Percentiles rank a stretch among this genome's conserved stretches.
phyloP scores from a whole-genome alignment of 2,113 vertebrate genomes.

The Phasianus colchicus region DNA sequence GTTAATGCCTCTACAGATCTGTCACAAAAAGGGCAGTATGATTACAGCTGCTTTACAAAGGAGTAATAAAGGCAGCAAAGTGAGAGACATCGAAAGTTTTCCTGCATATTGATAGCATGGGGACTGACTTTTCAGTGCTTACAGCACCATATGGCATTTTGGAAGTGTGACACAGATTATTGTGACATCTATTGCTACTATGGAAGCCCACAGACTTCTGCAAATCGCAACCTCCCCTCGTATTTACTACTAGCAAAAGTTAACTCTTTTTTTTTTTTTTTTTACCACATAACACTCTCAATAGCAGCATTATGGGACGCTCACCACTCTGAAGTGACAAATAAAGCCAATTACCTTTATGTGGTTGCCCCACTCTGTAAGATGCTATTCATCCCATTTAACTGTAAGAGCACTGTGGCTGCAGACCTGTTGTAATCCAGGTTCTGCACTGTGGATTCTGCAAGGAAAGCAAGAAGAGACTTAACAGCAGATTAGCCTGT shows the following conservation, averaged over 20 bases:
- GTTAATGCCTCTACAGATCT: not conserved
- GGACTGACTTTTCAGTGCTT: not conserved
- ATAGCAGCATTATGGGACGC: not conserved
- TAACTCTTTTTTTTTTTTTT: not conserved
- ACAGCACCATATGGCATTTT: not conserved
- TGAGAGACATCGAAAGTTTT: not conserved
- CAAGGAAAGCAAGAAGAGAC: not conserved
- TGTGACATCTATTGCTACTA: not conserved
- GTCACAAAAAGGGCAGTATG: not conserved
- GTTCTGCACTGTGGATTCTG: not conserved
- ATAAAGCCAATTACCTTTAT: not conserved
- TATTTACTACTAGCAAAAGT: not conserved
- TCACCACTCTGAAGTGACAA: not conserved
- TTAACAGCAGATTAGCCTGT: not conserved
- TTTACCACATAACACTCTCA: not conserved
- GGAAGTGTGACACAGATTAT: not conserved
- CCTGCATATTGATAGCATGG: not conserved
- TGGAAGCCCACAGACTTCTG: not conserved
- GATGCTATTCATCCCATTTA: not conserved
- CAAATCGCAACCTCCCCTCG: rapidly evolving
- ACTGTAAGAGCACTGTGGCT: not conserved
- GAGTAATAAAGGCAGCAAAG: not conserved
- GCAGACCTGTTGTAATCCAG: not conserved
- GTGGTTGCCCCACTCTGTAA: not conserved
- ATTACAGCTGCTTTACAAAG: not conserved